A percentile compares a stretch with the other conserved stretches of the same genome.
Evolutionary conservation across 2,797 vertebrate genomes (phyloP).

Genomic region (Gymnothorax reevesii): DNA sequence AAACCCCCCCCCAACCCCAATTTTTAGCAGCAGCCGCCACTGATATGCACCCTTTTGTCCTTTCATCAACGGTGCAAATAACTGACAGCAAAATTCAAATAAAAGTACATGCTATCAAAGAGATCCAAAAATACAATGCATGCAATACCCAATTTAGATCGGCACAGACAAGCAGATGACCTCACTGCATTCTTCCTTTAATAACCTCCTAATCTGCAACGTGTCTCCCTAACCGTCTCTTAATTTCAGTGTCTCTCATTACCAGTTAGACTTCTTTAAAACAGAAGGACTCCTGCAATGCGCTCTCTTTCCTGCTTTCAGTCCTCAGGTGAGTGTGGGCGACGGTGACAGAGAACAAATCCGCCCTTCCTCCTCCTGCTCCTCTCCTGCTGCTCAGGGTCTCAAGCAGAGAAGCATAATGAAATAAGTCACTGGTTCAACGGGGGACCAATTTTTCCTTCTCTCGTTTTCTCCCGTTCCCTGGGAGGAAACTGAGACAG

Average conservation of each 20-base stretch:
- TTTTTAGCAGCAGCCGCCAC: no score
- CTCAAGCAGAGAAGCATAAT: slow-evolving; percentile 63
- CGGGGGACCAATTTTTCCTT: slow-evolving; percentile 51
- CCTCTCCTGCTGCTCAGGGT: slow-evolving; percentile 36
- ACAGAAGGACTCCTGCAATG: slow-evolving; percentile 30
- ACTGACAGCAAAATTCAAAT: neutral
- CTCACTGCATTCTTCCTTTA: slow-evolving; percentile 20
- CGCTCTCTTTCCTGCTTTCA: slow-evolving; percentile 44
- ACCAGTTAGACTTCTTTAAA: slow-evolving; percentile 39
- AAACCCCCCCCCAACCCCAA: no score
- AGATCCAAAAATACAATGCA: neutral
- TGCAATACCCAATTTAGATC: neutral
- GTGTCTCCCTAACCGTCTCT: slow-evolving; percentile 6
- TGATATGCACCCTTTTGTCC: no score
- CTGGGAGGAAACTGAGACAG: slow-evolving; percentile 69
- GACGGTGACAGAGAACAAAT: slow-evolving; percentile 11
- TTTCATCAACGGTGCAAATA: no score
- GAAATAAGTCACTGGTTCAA: slow-evolving; percentile 64
- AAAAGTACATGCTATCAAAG: neutral
- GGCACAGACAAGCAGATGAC: neutral
- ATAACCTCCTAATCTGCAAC: slow-evolving; percentile 35
- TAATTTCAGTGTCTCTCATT: slow-evolving; percentile 50
- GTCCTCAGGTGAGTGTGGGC: slow-evolving; percentile 57
- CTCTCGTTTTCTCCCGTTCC: neutral
- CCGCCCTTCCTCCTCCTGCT: slow-evolving; percentile 35